Evolutionary conservation across 1,140 invertebrate genomes (phyloP).

Genomic region (Penaeus indicus): DNA sequence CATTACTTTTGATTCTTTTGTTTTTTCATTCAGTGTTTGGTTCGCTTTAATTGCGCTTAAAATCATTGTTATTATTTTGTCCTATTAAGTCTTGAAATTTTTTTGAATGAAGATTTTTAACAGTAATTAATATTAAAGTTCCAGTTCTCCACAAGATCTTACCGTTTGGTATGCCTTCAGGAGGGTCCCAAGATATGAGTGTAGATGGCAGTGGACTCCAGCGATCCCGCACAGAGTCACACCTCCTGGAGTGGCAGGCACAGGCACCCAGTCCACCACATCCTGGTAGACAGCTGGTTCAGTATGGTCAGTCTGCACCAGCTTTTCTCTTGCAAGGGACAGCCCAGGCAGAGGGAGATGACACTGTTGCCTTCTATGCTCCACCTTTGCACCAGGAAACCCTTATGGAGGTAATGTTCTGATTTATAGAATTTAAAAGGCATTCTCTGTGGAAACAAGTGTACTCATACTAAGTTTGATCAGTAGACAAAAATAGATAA

Average conservation of each 20-base stretch:
- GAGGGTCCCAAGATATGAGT: slow-evolving; percentile 48
- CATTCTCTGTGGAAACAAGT: background rate
- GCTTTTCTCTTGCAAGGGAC: slow-evolving; percentile 48
- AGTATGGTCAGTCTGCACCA: slow-evolving; percentile 52
- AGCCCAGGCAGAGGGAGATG: slow-evolving; percentile 32
- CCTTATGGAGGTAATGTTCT: slow-evolving; percentile 57
- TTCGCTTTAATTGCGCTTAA: no score
- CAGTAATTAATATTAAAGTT: no score
- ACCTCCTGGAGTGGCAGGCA: slow-evolving; percentile 55
- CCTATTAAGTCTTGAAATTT: no score
- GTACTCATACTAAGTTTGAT: background rate
- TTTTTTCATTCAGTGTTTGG: background rate
- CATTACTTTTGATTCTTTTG: slow-evolving; percentile 15
- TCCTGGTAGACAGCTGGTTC: slow-evolving; percentile 53
- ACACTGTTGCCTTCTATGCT: slow-evolving; percentile 61
- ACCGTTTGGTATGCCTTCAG: slow-evolving; percentile 3
- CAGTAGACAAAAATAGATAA: no score
- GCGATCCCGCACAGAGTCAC: slow-evolving; percentile 61
- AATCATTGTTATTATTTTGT: no score
- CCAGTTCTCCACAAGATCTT: no score
- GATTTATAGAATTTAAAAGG: no score
- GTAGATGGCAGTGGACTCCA: slow-evolving; percentile 58
- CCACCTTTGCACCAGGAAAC: slow-evolving; percentile 61
- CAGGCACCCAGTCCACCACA: slow-evolving; percentile 49
- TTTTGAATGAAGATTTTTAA: no score